Evolutionary conservation across 1,140 invertebrate species (phyloP), one percentile per base, ranked within the genome.

Genomic region (Magallana gigas): DNA sequence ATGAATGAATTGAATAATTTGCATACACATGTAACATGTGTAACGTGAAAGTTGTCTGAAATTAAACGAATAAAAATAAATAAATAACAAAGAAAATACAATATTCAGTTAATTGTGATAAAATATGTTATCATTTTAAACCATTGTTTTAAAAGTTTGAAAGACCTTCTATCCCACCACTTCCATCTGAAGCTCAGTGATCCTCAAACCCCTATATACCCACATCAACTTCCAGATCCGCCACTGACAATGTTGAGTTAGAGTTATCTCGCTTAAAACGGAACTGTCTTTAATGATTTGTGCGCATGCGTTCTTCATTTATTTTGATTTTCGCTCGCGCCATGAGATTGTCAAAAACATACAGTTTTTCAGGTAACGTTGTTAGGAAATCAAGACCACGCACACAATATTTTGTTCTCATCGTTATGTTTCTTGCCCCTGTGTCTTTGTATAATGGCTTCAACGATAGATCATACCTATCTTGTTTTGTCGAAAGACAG

Each of bases 251-350:
- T 56, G 18, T 36, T 14, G 16, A 29, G 11, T 4, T 71, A 23
- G 23, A 71, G 81, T 57, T 57, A 16, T 23, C 81, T 59, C n/a
- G 23, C 56, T 57, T 83, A 12, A 57, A 59, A 56, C 56, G 56
- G 56, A 83, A 58, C 11, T 14, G 16, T 57, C 4, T 57, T 57
- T 83, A 58, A 57, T 59, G 81, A 83, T 83, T 83, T 57, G 56
- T 83, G 56, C 58, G 58, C 48, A 83, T 59, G 81, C 81, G 58
- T 56, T 68, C 57, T 36, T 59, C 48, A 29, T 80, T 71, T 86
- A 80, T 80, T 86, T 86, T 86, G 71, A 76, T 59, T 86, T 86
- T 86, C 71, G 60, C 85, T 86, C 85, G 85, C 85, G 85, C 85
- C 85, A 86, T 86, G 85, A 86, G 76, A 60, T 59, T 81, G 71